These are phyloP conservation scores for Caenorhabditis sp. DNA, from an alignment of 2,888 invertebrate genomes.

Conservation along the genomic window DNA sequence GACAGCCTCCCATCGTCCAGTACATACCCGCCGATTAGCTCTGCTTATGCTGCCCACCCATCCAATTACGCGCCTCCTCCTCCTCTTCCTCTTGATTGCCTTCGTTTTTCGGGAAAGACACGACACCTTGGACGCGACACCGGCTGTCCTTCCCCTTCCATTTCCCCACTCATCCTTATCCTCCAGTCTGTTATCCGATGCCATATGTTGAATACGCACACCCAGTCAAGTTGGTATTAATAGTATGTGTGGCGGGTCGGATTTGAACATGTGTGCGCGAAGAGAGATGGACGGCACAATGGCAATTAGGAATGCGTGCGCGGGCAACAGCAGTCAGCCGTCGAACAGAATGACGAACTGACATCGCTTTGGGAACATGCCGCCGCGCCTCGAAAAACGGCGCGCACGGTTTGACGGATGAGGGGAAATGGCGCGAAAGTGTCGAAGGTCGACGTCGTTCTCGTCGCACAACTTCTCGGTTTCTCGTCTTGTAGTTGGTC, in stretches of 20 bases:
- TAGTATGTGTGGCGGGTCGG: constrained; percentile 14
- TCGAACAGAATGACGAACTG: constrained; percentile 3
- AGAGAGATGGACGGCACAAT: constrained; percentile 43
- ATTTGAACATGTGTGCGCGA: constrained; percentile 42
- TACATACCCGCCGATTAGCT: constrained; percentile 41
- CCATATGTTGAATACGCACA: constrained; percentile 37
- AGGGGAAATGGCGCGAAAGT: constrained; percentile 1
- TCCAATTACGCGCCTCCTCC: constrained; percentile 24
- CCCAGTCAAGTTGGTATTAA: constrained; percentile 38
- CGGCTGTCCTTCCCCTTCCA: constrained; percentile 5
- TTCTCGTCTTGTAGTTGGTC: background rate
- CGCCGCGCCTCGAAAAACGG: constrained; percentile 1
- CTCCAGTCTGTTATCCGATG: constrained; percentile 6
- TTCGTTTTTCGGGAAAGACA: constrained; percentile 30
- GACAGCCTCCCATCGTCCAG: constrained; percentile 6
- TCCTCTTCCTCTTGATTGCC: constrained; percentile 13
- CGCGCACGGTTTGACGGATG: constrained; percentile 15
- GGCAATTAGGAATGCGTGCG: constrained; percentile 21
- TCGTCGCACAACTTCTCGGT: background rate
- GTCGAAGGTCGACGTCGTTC: constrained; percentile 3
- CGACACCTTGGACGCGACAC: constrained; percentile 9
- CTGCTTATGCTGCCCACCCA: constrained; percentile 17
- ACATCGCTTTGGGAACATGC: constrained; percentile 16
- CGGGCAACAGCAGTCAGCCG: background rate
- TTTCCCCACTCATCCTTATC: background rate